These are phyloP conservation scores for Allacma fusca DNA, from an alignment of 2,888 invertebrate genomes.

Conservation along the genomic window DNA sequence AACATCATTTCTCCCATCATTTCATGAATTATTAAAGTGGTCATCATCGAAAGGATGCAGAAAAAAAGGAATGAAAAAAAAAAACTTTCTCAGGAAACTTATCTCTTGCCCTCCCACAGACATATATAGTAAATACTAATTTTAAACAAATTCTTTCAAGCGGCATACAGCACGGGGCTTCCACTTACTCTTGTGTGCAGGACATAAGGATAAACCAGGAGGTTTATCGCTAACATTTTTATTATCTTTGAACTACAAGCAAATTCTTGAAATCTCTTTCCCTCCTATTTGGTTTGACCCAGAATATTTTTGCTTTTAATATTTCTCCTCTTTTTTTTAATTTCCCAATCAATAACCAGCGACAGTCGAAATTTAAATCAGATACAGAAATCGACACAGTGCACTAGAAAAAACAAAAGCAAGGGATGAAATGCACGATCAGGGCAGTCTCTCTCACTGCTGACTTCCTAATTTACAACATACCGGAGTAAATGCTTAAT, in stretches of 20 bases:
- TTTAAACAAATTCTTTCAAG: constrained; percentile 3
- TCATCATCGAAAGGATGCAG: constrained; percentile 14
- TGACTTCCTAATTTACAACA: too few relatives aligned
- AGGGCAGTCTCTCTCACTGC: neutral
- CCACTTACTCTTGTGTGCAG: too few relatives aligned
- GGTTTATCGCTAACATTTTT: too few relatives aligned
- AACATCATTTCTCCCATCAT: neutral
- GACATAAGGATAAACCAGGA: too few relatives aligned
- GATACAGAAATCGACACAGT: constrained; percentile 34
- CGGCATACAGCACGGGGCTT: too few relatives aligned
- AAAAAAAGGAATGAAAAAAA: neutral
- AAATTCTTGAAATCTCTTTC: too few relatives aligned
- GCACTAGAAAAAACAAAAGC: constrained; percentile 30
- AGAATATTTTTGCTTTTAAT: too few relatives aligned
- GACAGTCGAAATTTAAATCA: neutral
- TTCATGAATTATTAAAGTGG: constrained; percentile 13
- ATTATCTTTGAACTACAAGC: too few relatives aligned
- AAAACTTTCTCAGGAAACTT: constrained; percentile 21
- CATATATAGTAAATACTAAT: neutral
- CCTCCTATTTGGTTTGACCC: neutral
- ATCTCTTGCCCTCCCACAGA: neutral
- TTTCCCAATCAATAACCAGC: neutral
- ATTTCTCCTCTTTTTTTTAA: neutral
- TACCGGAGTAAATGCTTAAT: too few relatives aligned
- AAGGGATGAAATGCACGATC: constrained; percentile 8